A percentile compares a stretch with the other conserved stretches of the same genome.
Conservation (phyloP, 2,888 invertebrate genomes). For the Rhingia rostrata region DNA sequence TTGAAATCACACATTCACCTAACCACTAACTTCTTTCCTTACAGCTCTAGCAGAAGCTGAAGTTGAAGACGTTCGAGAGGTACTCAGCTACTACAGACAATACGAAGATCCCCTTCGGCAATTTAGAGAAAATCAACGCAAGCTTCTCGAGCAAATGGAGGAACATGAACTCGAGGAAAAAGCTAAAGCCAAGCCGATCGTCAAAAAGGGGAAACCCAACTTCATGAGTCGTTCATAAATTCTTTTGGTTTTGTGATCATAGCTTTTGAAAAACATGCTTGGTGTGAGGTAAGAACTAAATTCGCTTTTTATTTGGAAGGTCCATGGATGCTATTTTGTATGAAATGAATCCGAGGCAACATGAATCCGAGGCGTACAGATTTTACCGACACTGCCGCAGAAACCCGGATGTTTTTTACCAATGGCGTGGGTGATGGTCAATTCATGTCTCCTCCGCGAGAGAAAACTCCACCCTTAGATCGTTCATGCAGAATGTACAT, state of each 20-base stretch:
- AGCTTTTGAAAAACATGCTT: too few relatives aligned
- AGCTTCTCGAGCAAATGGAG: slow-evolving; percentile 88
- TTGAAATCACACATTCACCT: slow-evolving; percentile 50
- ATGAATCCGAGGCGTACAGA: too few relatives aligned
- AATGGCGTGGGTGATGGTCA: too few relatives aligned
- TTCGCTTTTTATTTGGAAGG: too few relatives aligned
- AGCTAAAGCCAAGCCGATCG: slow-evolving; percentile 84
- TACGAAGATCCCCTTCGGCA: slow-evolving; percentile 96
- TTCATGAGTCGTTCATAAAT: slow-evolving; percentile 83
- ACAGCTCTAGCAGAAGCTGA: slow-evolving; percentile 95
- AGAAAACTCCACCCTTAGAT: too few relatives aligned
- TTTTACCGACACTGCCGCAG: too few relatives aligned
- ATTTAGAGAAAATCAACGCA: slow-evolving; percentile 95
- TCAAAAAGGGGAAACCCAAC: slow-evolving; percentile 86
- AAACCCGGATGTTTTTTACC: too few relatives aligned
- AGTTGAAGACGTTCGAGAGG: slow-evolving; percentile 96
- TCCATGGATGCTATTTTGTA: too few relatives aligned
- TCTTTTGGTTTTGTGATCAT: not conserved
- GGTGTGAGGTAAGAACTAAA: too few relatives aligned
- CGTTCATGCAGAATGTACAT: too few relatives aligned
- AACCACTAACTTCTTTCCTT: slow-evolving; percentile 39
- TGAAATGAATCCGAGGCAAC: too few relatives aligned
- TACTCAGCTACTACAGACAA: slow-evolving; percentile 94
- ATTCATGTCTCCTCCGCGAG: too few relatives aligned
- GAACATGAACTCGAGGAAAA: slow-evolving; percentile 84